Evolutionary conservation across 2,888 invertebrate genomes (phyloP), one percentile per base, ranked within the genome.

Genomic region (Dryobota labecula): DNA sequence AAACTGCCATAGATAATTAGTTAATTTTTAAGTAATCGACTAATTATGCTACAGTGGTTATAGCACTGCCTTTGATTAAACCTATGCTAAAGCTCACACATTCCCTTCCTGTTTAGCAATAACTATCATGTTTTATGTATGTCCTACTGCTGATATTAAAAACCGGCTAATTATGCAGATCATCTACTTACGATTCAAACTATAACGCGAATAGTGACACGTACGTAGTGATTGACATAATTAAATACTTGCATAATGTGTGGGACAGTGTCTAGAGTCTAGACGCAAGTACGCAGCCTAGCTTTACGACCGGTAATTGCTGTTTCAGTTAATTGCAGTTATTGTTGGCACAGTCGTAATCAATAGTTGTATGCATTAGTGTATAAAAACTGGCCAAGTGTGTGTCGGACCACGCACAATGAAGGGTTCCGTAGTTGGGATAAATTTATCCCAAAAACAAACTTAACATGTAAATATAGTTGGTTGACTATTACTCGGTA

Each of bases 211-310:
- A 79, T 69, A 43, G 33, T 74, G 18, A 57, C 71, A 82, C 79
- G 80, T 74, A 41, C 13, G 0, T 49, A 41, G 20, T 47, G 15
- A 70, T 33, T 82, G 70, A 75, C 63, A 78, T 82, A 63, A 78
- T 72, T 75, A 64, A 82, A 75, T 82, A 62, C 53, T 73, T 68
- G 62, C 65, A 76, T 83, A 73, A 83, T 79, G 65, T 67, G 70
- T 70, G 51, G 62, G 73, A 68, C 73, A 61, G 11, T 43, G 83
- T 83, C 67, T 81, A 72, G 30, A 54, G 82, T 81, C 76, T 83
- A 79, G 73, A 76, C 60, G 2, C 30, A 24, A 24, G 36, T 67
- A 53, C 47, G 13, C 27, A 54, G 57, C 41, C 47, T 70, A 54
- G 43, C 63, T 27, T 61, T 78, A 73, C 51, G 51, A 69, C 66